phyloP scores from a whole-genome alignment of 2,888 invertebrate genomes.

The Adelognathus sp. region DNA sequence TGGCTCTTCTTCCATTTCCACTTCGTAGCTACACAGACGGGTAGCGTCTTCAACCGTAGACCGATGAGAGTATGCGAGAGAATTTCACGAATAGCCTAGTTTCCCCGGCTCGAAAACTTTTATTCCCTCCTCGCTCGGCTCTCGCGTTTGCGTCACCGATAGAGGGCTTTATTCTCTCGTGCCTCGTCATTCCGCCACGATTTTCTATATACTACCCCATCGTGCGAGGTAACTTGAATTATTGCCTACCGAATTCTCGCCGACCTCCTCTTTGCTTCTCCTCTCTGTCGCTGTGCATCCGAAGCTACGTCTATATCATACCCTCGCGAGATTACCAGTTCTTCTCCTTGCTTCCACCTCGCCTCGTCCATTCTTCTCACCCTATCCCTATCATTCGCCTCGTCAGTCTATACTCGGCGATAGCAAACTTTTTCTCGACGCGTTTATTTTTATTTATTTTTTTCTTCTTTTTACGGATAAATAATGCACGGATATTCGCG shows the following conservation, averaged over 20 bases:
- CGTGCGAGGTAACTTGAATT: slow-evolving; percentile 6
- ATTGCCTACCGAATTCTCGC: slow-evolving; percentile 2
- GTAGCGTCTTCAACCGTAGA: too few species aligned
- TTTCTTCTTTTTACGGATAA: background rate
- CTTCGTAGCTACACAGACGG: background rate
- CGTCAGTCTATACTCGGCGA: slow-evolving; percentile 3
- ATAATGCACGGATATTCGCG: slow-evolving; percentile 18
- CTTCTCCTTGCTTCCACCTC: background rate
- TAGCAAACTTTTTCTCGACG: background rate
- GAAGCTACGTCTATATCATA: background rate
- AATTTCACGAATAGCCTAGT: slow-evolving; percentile 12
- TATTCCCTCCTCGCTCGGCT: background rate
- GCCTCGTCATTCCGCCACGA: slow-evolving; percentile 12
- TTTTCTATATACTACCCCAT: background rate
- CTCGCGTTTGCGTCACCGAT: slow-evolving; percentile 19
- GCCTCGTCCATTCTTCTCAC: background rate
- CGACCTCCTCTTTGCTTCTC: background rate
- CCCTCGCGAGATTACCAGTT: slow-evolving; percentile 19
- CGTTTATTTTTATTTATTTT: background rate
- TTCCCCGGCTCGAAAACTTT: slow-evolving; percentile 12
- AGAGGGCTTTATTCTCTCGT: slow-evolving; percentile 20
- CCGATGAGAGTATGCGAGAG: background rate
- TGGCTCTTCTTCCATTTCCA: background rate
- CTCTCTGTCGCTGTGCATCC: background rate
- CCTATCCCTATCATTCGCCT: background rate